Evolutionary conservation across 1,140 invertebrate genomes (phyloP).

Genomic region (Dufourea novaeangliae): DNA sequence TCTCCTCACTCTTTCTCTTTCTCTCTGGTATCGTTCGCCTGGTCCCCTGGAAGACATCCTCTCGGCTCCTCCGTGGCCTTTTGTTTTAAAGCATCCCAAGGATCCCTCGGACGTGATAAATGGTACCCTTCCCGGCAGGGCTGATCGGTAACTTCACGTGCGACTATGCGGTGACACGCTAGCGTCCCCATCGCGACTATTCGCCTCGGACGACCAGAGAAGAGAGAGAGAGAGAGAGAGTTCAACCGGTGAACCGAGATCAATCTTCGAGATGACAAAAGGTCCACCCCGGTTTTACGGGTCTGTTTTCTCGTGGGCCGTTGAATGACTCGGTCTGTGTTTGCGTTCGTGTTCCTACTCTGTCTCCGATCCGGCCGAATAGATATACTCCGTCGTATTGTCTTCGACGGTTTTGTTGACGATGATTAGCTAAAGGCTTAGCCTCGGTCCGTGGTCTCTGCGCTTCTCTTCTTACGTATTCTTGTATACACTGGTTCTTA

Average conservation of each 20-base stretch:
- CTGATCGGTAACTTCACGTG: constrained; percentile 58
- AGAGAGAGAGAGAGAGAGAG: too few relatives aligned
- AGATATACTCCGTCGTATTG: too few relatives aligned
- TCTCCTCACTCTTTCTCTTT: constrained; percentile 2
- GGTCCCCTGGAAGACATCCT: constrained; percentile 60
- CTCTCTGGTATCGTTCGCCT: constrained; percentile 35
- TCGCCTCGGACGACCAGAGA: constrained; percentile 27
- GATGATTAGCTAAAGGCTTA: too few relatives aligned
- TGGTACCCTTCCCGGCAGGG: constrained; percentile 65
- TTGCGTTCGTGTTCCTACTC: not conserved
- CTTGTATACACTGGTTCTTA: too few relatives aligned
- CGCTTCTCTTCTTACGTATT: too few relatives aligned
- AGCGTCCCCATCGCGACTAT: constrained; percentile 52
- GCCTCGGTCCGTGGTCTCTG: too few relatives aligned
- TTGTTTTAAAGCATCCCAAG: constrained; percentile 78
- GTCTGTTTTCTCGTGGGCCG: not conserved
- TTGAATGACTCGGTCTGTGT: not conserved
- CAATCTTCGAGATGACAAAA: constrained; percentile 43
- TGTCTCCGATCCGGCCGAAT: not conserved
- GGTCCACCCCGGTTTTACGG: constrained; percentile 6
- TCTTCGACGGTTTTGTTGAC: too few relatives aligned
- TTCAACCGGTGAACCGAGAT: constrained; percentile 14
- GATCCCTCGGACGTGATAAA: constrained; percentile 77
- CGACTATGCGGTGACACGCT: constrained; percentile 56
- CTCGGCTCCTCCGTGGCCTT: constrained; percentile 73